These are phyloP conservation scores for Alauda arvensis DNA, from an alignment of 2,797 vertebrate genomes.

Conservation along the genomic window DNA sequence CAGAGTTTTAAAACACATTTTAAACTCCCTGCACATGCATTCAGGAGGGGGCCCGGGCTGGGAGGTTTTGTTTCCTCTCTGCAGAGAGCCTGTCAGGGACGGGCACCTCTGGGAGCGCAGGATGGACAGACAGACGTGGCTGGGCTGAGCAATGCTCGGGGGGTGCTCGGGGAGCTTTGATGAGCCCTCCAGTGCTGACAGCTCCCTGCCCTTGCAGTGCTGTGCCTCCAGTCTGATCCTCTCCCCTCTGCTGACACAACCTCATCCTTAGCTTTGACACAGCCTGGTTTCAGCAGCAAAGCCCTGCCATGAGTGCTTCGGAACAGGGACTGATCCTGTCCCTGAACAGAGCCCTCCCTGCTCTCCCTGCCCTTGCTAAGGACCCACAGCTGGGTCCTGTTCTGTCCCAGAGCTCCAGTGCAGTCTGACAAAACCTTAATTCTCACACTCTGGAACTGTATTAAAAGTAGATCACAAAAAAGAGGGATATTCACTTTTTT, in stretches of 20 bases:
- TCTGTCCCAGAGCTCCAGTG: rapidly evolving
- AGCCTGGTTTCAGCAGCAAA: background rate
- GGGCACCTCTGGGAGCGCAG: background rate
- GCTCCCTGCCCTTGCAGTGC: background rate
- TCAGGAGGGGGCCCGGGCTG: background rate
- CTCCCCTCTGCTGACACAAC: background rate
- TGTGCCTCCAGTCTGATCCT: background rate
- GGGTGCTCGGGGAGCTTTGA: background rate
- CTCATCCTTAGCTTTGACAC: background rate
- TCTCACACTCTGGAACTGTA: background rate
- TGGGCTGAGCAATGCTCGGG: background rate
- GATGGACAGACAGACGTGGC: constrained; percentile 24
- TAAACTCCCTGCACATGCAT: background rate
- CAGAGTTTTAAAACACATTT: background rate
- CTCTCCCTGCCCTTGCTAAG: rapidly evolving
- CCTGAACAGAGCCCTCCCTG: background rate
- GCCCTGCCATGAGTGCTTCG: background rate
- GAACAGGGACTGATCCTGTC: too few species aligned
- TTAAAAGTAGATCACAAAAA: background rate
- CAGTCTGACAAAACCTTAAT: background rate
- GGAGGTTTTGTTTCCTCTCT: background rate
- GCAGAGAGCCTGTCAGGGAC: constrained; percentile 5
- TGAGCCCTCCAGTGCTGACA: background rate
- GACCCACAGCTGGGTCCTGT: background rate
- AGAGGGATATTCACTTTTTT: background rate